Conservation (phyloP, 2,113 vertebrate species). For the Semnopithecus entellus region DNA sequence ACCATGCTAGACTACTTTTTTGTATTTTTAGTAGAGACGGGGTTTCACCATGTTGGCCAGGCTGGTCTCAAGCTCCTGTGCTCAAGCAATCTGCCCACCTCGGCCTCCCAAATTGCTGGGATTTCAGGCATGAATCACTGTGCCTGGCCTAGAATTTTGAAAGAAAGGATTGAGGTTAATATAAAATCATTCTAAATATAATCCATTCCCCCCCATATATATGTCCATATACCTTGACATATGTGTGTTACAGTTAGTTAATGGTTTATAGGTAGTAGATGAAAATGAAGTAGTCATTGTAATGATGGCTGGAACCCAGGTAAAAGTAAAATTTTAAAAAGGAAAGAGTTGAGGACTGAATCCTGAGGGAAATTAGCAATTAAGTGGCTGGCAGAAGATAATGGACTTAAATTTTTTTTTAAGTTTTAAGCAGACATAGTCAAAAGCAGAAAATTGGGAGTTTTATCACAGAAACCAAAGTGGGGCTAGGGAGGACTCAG, state of each 20-base stretch:
- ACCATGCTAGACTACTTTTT: too few relatives aligned
- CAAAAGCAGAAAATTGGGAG: neutral
- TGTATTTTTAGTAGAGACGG: too few relatives aligned
- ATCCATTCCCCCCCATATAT: neutral
- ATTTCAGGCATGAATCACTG: too few relatives aligned
- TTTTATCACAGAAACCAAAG: neutral
- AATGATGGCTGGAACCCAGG: neutral
- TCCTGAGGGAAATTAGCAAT: neutral
- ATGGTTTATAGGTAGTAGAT: neutral
- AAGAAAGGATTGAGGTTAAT: neutral
- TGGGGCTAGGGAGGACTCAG: neutral
- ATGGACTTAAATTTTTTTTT: neutral
- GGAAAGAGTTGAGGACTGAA: neutral
- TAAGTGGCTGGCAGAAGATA: neutral
- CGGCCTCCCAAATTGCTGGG: too few relatives aligned
- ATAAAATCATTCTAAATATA: neutral
- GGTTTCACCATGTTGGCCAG: too few relatives aligned
- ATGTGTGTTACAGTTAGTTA: neutral
- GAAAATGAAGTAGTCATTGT: neutral
- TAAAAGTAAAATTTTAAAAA: neutral
- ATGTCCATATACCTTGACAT: neutral
- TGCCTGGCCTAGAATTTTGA: too few relatives aligned
- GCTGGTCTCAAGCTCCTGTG: too few relatives aligned
- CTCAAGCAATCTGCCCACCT: too few relatives aligned
- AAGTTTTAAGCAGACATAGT: neutral